Percentiles rank a stretch among this genome's conserved stretches.
Conservation (phyloP, 53 echinoderm and acorn worm species). For the Paelopatides confundens region DNA sequence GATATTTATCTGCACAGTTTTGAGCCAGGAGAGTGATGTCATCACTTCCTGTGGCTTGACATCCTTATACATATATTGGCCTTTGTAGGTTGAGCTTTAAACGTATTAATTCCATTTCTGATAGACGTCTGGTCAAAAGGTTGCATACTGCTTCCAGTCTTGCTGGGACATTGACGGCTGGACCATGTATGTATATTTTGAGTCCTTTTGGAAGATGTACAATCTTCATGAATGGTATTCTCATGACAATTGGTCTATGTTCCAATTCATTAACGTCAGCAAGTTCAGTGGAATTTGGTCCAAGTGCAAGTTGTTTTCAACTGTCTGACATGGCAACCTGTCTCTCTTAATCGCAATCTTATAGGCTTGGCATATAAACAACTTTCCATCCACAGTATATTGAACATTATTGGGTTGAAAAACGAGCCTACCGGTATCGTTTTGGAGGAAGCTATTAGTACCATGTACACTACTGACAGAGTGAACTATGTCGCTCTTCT, state of each 20-base stretch:
- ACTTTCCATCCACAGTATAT: too few species aligned
- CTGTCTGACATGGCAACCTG: too few species aligned
- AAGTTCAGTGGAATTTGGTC: background rate
- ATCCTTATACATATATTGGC: slow-evolving; percentile 15
- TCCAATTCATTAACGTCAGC: background rate
- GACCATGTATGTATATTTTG: background rate
- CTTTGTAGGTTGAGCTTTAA: background rate
- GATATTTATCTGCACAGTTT: background rate
- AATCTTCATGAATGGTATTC: slow-evolving; percentile 25
- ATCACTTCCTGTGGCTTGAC: too few species aligned
- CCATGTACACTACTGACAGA: too few species aligned
- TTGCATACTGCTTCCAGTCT: background rate
- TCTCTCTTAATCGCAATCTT: too few species aligned
- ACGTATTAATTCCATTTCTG: background rate
- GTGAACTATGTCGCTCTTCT: too few species aligned
- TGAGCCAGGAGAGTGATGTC: background rate
- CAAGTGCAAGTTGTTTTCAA: too few species aligned
- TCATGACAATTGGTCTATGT: background rate
- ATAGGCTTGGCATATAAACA: too few species aligned
- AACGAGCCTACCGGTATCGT: background rate
- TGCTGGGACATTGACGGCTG: slow-evolving; percentile 5
- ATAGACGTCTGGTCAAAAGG: background rate
- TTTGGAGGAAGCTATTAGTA: too few species aligned
- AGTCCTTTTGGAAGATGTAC: background rate
- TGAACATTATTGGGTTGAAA: too few species aligned